phyloP scores from a whole-genome alignment of 2,113 vertebrate genomes.

The Girardinichthys multiradiatus region DNA sequence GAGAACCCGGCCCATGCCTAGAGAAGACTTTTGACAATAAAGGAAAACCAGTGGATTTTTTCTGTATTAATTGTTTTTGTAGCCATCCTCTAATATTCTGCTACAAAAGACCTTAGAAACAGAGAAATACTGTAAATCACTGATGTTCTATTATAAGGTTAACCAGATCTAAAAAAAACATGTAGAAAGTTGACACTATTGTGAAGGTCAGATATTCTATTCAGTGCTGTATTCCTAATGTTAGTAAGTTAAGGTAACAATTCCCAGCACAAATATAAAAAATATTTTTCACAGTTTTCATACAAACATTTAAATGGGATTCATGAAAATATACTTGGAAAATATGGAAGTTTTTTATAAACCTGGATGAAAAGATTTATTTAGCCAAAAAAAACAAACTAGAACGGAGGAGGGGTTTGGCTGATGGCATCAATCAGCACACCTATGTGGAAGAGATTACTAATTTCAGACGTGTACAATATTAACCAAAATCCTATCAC shows the following conservation, averaged over 20 bases:
- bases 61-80: no score
- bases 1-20: not conserved
- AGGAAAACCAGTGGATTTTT: not conserved
- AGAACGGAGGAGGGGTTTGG: not conserved
- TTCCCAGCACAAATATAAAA: not conserved
- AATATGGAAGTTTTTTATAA: not conserved
- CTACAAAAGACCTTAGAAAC: no score
- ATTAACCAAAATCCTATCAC: not conserved
- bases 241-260: no score
- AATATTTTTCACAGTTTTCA: not conserved
- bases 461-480: not conserved
- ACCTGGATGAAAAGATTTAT: not conserved
- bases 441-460: not conserved
- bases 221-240: no score
- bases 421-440: constrained; percentile 1
- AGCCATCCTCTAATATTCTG: no score
- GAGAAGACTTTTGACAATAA: not conserved
- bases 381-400: not conserved
- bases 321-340: not conserved
- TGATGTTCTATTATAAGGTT: no score
- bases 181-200: no score
- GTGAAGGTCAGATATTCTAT: no score
- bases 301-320: not conserved
- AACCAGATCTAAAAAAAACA: no score
- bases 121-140: no score